Evolutionary conservation across 2,888 invertebrate genomes (phyloP), one percentile per base, ranked within the genome.

Genomic region (Smittia aterrima): DNA sequence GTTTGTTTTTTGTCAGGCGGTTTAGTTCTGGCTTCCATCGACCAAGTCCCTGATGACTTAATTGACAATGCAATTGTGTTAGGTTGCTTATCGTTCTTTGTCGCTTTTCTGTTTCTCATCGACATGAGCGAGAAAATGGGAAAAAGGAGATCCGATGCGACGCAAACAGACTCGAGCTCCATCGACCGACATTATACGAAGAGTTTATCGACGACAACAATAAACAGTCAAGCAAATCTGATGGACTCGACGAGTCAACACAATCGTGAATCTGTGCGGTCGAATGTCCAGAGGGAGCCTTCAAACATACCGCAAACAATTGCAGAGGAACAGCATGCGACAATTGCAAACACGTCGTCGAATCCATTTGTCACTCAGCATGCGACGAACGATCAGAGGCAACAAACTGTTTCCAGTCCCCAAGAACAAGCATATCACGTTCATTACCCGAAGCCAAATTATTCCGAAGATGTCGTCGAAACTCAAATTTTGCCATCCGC

Each of bases 51-150:
- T 32, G 16, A 64, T 11, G 77, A 77, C 13, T 58, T 78, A 16
- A 75, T 75, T 67, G 78, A 78, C 68, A 78, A 78, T 66, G 77
- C 77, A 7, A 76, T 78, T n/a, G 77, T 77, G 18, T 53, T 78
- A 16, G 78, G 78, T 20, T 75, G 75, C 16, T 72, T 78, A 32
- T 78, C 78, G 38, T 77, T 77, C 75, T 70, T 77, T 22, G 78
- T 78, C 24, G 77, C 76, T 7, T 64, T 78, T 38, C 38, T 78
- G 38, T 77, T 77, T 53, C 66, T 78, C 0, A 75, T 77, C 13
- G 78, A 78, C 75, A 73, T 78, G 54, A 75, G 76, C 24, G 77
- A 78, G 68, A 77, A 77, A 64, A 75, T 76, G 66, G 75, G 67
- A 11, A 62, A 32, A 4, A 64, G 75, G 9, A 54, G 40, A 32